Evolutionary conservation across 2,113 vertebrate genomes (phyloP), one percentile per base, ranked within the genome.

Genomic region (Agapornis roseicollis): DNA sequence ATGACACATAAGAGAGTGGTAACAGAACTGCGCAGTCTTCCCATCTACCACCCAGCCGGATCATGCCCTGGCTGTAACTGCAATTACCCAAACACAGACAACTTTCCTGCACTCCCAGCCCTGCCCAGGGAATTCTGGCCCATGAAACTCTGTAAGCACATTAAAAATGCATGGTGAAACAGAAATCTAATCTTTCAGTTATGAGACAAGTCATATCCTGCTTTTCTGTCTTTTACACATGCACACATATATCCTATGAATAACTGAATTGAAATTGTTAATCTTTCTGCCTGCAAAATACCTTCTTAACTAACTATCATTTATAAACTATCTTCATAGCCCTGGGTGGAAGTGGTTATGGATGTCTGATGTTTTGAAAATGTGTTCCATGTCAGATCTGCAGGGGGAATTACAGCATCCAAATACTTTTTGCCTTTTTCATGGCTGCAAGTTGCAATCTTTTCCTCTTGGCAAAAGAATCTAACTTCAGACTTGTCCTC

Each of bases 1-100:
- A 16, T 2, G 2, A 5, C 5, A 3, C 2, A 1, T 3, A 10
- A 47, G 7, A 27, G 23, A 31, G 44, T 1, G 6, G 61, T 46
- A 9, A 19, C 44, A 49, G 66, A 56, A 11, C 29, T n/a, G 61
- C 8, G 0, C 0, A 2, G 9, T 17, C 17, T 33, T 50, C 22
- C 23, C 15, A 5, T 39, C 44, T 6, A 0, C 41, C 2, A 6
- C 24, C 35, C 55, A 25, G 28, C 35, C 6, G 35, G 11, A 28
- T 44, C 24, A 80, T 58, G 39, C 31, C n/a, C 53, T 65, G 85
- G 22, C 65, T 78, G 47, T 33, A 27, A 74, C 37, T 25, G 37
- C 42, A n/a, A 2, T 18, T n/a, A n/a, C 65, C 42, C 39, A 46
- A 50, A 55, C 29, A 42, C 53, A 42, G 64, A 13, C 7, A 28